Percentiles rank a stretch among this genome's conserved stretches.
phyloP scores from a whole-genome alignment of 1,140 invertebrate species.

The Formica selysi region DNA sequence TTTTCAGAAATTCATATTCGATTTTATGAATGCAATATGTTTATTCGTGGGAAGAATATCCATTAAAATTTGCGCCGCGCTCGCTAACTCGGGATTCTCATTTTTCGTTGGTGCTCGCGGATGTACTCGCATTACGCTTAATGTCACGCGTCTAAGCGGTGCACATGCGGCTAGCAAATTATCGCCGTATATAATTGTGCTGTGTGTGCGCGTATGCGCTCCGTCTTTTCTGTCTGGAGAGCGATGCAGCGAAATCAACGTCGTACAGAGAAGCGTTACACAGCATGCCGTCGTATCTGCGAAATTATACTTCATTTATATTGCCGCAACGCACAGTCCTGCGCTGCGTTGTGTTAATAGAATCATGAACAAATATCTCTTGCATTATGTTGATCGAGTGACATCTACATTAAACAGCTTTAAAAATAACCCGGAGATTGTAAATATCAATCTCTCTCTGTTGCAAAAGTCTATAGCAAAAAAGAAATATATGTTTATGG shows the following conservation, averaged over 20 bases:
- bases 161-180: conserved; percentile 53
- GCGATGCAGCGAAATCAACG: conserved; percentile 67
- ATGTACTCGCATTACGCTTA: conserved; percentile 76
- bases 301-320: conserved; percentile 67
- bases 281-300: conserved; percentile 63
- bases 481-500: neutral
- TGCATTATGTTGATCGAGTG: conserved; percentile 6
- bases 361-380: conserved; percentile 25
- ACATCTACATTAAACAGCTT: conserved; percentile 2
- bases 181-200: conserved; percentile 64
- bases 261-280: conserved; percentile 51
- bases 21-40: conserved; percentile 10
- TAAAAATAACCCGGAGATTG: neutral
- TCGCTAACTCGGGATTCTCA: conserved; percentile 64
- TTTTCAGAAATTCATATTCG: neutral
- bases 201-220: conserved; percentile 61
- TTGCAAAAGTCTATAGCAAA: neutral
- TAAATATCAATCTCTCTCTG: neutral
- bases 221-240: conserved; percentile 23
- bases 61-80: conserved; percentile 35
- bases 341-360: conserved; percentile 36
- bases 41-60: conserved; percentile 20
- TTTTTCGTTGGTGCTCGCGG: conserved; percentile 74
- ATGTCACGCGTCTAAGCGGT: conserved; percentile 66
- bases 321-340: neutral